Conservation (phyloP, 2,888 invertebrate genomes). For the Xanthostigma xanthostigma region DNA sequence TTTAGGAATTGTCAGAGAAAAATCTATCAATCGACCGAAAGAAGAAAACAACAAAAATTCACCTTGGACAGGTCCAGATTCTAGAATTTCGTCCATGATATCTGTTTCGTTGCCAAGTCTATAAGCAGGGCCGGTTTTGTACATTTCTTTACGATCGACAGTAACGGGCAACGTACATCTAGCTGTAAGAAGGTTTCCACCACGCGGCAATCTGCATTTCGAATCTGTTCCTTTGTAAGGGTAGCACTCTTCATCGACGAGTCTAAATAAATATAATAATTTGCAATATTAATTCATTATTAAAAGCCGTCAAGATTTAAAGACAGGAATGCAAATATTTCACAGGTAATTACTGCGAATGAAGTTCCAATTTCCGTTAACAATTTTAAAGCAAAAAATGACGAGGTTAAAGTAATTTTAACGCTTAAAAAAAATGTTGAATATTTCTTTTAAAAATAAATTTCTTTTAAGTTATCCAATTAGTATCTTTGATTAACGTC, state of each 20-base stretch:
- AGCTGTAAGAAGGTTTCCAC: constrained; percentile 31
- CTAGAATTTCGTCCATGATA: constrained; percentile 82
- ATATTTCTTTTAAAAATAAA: too few species aligned
- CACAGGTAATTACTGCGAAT: too few species aligned
- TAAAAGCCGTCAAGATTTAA: not conserved
- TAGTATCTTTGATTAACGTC: too few species aligned
- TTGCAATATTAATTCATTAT: not conserved
- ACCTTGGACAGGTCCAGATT: constrained; percentile 89
- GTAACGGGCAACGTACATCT: constrained; percentile 36
- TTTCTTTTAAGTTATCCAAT: too few species aligned
- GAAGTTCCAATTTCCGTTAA: too few species aligned
- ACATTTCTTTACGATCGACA: constrained; percentile 41
- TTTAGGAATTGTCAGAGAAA: too few species aligned
- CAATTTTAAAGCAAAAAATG: too few species aligned
- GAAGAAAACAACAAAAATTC: constrained; percentile 10
- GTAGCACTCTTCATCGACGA: constrained; percentile 75
- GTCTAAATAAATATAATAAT: constrained; percentile 32
- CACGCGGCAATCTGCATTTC: constrained; percentile 43
- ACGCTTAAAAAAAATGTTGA: too few species aligned
- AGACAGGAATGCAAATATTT: constrained; percentile 11
- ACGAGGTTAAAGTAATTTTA: too few species aligned
- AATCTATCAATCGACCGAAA: too few species aligned
- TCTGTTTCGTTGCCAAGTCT: constrained; percentile 60
- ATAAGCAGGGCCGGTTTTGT: constrained; percentile 63
- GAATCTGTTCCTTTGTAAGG: constrained; percentile 54